phyloP scores from a whole-genome alignment of 2,113 vertebrate genomes.

The Micronycteris hirsuta region DNA sequence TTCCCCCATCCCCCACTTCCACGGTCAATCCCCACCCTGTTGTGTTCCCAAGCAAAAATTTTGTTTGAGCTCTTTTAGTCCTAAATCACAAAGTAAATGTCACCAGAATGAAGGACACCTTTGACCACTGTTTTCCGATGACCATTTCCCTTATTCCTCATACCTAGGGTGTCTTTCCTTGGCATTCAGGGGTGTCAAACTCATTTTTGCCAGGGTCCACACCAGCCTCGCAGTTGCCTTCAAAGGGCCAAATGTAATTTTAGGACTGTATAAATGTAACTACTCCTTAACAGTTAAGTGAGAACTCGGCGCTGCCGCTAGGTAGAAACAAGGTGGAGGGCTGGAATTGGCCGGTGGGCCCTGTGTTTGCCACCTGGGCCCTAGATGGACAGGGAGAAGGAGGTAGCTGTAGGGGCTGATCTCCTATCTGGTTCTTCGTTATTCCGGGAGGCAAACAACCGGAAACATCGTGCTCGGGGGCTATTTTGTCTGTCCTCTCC shows the following conservation, averaged over 20 bases:
- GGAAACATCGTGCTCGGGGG: not conserved
- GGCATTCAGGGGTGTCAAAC: not conserved
- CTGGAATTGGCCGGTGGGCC: no score
- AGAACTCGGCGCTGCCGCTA: no score
- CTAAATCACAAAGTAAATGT: not conserved
- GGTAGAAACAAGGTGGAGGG: no score
- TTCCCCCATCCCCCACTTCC: no score
- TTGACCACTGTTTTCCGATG: not conserved
- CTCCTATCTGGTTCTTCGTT: not conserved
- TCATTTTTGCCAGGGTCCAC: no score
- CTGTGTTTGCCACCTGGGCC: no score
- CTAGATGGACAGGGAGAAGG: not conserved
- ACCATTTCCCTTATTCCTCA: not conserved
- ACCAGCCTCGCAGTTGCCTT: no score
- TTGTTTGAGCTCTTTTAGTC: not conserved
- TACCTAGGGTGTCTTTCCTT: not conserved
- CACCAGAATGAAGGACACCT: not conserved
- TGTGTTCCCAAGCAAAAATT: not conserved
- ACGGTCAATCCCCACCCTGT: not conserved
- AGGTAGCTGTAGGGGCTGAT: not conserved
- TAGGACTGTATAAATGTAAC: no score
- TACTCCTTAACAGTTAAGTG: no score
- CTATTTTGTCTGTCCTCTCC: not conserved
- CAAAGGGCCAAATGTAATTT: no score
- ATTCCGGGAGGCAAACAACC: not conserved